These are phyloP conservation scores for Sebastes glaucus DNA, from an alignment of 2,797 vertebrate species.

Conservation along the genomic window DNA sequence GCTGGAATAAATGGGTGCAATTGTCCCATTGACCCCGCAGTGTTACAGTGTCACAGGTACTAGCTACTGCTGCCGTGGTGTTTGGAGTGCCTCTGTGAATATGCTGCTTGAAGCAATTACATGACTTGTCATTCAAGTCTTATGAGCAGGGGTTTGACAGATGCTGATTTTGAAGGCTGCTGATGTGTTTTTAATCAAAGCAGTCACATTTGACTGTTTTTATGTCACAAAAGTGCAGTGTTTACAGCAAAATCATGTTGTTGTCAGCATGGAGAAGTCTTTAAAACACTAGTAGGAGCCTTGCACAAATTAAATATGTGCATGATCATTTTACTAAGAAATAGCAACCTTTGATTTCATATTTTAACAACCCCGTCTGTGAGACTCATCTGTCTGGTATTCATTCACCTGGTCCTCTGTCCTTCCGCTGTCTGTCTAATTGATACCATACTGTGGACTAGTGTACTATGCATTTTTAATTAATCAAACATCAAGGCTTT, in stretches of 20 bases:
- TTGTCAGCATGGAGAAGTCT: background rate
- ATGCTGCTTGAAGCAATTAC: background rate
- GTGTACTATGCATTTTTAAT: background rate
- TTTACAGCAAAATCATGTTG: accelerated
- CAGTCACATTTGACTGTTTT: background rate
- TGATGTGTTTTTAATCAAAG: background rate
- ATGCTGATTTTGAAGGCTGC: background rate
- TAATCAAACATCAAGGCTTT: background rate
- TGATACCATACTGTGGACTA: background rate
- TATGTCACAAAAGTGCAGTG: background rate
- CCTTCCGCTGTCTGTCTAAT: background rate
- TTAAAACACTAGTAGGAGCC: background rate
- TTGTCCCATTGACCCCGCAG: slow-evolving; percentile 50
- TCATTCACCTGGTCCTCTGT: background rate
- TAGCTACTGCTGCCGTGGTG: background rate
- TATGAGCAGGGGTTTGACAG: background rate
- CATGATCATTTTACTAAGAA: background rate
- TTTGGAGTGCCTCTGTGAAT: background rate
- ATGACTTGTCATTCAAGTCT: background rate
- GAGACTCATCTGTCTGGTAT: background rate
- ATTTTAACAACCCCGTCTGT: background rate
- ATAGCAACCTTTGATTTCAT: background rate
- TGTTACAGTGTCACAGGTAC: slow-evolving; percentile 30
- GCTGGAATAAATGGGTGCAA: slow-evolving; percentile 75
- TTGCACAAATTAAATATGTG: background rate